These are phyloP conservation scores for Peucedramus taeniatus DNA, from an alignment of 2,113 vertebrate species.

Conservation along the genomic window DNA sequence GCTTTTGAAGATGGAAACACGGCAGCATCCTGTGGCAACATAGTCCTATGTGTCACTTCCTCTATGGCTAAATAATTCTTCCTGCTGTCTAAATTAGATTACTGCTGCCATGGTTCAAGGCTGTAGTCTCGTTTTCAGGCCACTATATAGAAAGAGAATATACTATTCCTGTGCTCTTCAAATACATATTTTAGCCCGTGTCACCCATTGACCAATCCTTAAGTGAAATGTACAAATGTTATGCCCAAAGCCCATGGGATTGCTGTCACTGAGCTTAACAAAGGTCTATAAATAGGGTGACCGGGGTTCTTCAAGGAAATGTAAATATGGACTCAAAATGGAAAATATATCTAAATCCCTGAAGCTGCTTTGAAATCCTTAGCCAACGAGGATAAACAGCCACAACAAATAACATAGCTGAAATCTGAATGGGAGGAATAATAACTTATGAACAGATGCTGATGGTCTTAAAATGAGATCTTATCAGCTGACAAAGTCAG, in stretches of 20 bases:
- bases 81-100: neutral
- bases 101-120: neutral
- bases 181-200: neutral
- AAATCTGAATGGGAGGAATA: neutral
- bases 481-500: neutral
- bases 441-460: neutral
- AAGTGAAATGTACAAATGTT: neutral
- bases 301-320: neutral
- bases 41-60: neutral
- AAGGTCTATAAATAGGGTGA: neutral
- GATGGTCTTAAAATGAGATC: constrained; percentile 5
- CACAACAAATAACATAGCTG: neutral
- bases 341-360: neutral
- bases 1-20: neutral
- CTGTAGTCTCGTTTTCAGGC: neutral
- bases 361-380: neutral
- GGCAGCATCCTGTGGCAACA: neutral
- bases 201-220: neutral
- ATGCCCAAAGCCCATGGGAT: neutral
- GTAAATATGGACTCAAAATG: neutral
- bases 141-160: neutral
- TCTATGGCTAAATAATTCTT: neutral
- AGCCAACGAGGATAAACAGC: neutral
- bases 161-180: neutral
- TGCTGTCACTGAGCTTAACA: neutral